These are phyloP conservation scores for Harpalus rufipes DNA, from an alignment of 2,888 invertebrate genomes.

Conservation along the genomic window DNA sequence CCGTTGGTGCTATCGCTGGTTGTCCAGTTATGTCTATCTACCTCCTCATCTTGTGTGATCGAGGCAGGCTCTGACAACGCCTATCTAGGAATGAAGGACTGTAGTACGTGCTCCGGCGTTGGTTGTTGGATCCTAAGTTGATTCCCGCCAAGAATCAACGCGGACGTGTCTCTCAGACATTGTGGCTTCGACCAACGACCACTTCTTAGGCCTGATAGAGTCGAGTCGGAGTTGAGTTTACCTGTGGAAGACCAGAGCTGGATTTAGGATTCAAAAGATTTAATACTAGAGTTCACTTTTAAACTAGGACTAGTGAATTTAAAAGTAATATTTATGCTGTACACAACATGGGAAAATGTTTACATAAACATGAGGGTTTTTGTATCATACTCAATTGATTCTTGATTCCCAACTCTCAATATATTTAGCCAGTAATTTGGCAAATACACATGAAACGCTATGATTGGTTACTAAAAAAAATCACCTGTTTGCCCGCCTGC, in stretches of 20 bases:
- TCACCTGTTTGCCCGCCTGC: too few relatives aligned
- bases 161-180: slow-evolving; percentile 1
- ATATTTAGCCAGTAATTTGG: too few relatives aligned
- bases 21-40: background rate
- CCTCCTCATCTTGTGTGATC: background rate
- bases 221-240: background rate
- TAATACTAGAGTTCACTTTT: too few relatives aligned
- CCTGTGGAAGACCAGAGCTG: background rate
- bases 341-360: too few relatives aligned
- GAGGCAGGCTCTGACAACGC: background rate
- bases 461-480: too few relatives aligned
- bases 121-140: background rate
- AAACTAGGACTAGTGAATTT: too few relatives aligned
- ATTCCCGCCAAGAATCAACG: background rate
- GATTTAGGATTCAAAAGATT: background rate
- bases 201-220: background rate
- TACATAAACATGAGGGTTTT: too few relatives aligned
- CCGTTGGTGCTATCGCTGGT: background rate
- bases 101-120: background rate
- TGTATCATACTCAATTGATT: too few relatives aligned
- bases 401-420: too few relatives aligned
- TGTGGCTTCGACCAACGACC: background rate
- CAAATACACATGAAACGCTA: too few relatives aligned
- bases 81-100: background rate
- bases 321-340: too few relatives aligned